Evolutionary conservation across 2,113 vertebrate genomes (phyloP).

Genomic region (Sceloporus tristichus): DNA sequence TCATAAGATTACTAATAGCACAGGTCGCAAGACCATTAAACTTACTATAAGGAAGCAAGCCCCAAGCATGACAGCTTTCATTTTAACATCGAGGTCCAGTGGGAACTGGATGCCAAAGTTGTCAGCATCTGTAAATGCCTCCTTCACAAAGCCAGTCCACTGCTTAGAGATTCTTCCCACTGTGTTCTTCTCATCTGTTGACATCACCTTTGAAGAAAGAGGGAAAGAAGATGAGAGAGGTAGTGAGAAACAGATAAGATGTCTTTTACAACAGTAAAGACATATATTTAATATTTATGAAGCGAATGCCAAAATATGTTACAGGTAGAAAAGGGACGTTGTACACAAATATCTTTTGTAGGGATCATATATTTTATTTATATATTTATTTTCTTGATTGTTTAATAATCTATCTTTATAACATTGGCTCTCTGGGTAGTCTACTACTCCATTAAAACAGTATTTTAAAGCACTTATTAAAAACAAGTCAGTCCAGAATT

Average conservation of each 20-base stretch:
- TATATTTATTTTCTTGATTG: too few relatives aligned
- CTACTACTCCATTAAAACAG: neutral
- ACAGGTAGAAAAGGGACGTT: neutral
- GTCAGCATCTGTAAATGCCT: slow-evolving; percentile 88
- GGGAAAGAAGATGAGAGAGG: neutral
- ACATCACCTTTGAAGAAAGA: slow-evolving; percentile 78
- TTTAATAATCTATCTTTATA: too few relatives aligned
- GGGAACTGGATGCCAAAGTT: slow-evolving; percentile 95
- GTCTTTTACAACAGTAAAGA: neutral
- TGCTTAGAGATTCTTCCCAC: slow-evolving; percentile 94
- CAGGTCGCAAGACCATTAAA: slow-evolving; percentile 38
- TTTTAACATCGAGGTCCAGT: slow-evolving; percentile 90
- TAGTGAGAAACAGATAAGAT: neutral
- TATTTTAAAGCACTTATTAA: neutral
- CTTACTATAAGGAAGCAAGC: slow-evolving; percentile 96
- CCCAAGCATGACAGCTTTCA: slow-evolving; percentile 93
- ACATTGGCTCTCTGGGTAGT: neutral
- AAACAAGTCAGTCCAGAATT: neutral
- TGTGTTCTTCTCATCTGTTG: slow-evolving; percentile 83
- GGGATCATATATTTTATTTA: neutral
- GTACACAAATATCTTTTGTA: neutral
- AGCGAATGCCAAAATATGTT: neutral
- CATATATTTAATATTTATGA: neutral
- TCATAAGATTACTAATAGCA: neutral
- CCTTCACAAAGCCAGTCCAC: slow-evolving; percentile 88